Evolutionary conservation across 2,113 vertebrate genomes (phyloP), one percentile per base, ranked within the genome.

Genomic region (Malurus melanocephalus): DNA sequence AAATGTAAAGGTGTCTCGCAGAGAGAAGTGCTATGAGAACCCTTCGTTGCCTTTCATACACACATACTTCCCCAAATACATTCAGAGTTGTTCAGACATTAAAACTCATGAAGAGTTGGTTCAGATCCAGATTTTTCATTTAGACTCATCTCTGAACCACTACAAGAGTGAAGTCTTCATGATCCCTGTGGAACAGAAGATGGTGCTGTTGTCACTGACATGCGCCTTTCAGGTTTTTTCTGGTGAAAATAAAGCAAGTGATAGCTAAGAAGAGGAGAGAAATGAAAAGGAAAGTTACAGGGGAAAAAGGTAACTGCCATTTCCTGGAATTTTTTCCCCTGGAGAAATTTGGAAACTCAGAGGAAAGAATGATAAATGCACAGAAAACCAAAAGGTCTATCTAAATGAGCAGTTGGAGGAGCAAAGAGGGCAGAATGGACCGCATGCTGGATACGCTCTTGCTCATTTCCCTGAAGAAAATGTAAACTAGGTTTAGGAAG

Each of bases 161-260:
- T 73, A 59, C 5, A 1, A 5, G 28, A 46, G 5, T 35, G 21
- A 42, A 85, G 69, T 7, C 28, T 68, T 61, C 65, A 24, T 67
- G 10, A 69, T 33, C 85, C 64, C 87, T 83, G 24, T 42, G 49
- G 76, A 93, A 94, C 96, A 93, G 94, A 80, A 97, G 96, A 83
- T 95, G 96, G 96, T 81, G 92, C 96, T 95, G 27, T 95, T 93
- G 95, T 88, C 93, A 73, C 77, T 18, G 28, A 26, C 24, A 38
- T 84, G 66, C 33, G 73, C 76, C 65, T 81, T 43, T 49, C 52
- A 6, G 6, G 2, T 43, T 78, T 80, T 79, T 86, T 12, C 35
- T 38, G 20, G 20, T 45, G 43, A 66, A 73, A 85, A 68, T 16
- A 6, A 26, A 21, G 35, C 6, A 45, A 77, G 46, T 7, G 16